A percentile compares a stretch with the other conserved stretches of the same genome.
Evolutionary conservation across 2,113 vertebrate genomes (phyloP).

Genomic region (Periophthalmus modestus): DNA sequence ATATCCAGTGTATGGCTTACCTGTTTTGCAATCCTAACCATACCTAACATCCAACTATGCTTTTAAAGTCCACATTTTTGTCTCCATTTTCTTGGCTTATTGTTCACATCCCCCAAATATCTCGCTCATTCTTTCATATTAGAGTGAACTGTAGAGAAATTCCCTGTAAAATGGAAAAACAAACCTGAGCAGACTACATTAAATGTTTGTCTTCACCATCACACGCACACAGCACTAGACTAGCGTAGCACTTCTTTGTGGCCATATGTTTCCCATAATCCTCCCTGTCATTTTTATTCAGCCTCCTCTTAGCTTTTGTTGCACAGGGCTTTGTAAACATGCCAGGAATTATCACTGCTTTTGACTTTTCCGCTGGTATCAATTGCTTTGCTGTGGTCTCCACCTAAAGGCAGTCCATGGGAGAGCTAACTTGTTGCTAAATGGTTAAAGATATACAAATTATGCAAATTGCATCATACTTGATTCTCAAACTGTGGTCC

Average conservation of each 20-base stretch:
- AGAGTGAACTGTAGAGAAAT: slow-evolving; percentile 16
- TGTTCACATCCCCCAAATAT: slow-evolving; percentile 25
- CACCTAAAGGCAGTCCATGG: slow-evolving; percentile 12
- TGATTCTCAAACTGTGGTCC: neutral
- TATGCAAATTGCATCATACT: slow-evolving; percentile 14
- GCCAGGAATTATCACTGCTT: slow-evolving; percentile 29
- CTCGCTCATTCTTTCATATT: slow-evolving; percentile 10
- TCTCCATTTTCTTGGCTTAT: neutral
- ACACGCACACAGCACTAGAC: slow-evolving; percentile 5
- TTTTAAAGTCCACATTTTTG: slow-evolving; percentile 9
- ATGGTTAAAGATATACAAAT: slow-evolving; percentile 12
- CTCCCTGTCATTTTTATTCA: slow-evolving; percentile 37
- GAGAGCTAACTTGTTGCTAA: slow-evolving; percentile 17
- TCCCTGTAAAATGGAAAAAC: slow-evolving; percentile 6
- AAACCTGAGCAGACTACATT: slow-evolving; percentile 6
- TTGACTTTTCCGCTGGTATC: neutral
- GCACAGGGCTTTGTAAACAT: slow-evolving; percentile 30
- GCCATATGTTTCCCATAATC: slow-evolving; percentile 49
- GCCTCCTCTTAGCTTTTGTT: slow-evolving; percentile 21
- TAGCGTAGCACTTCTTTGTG: slow-evolving; percentile 15
- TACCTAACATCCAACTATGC: no score
- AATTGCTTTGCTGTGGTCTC: slow-evolving; percentile 17
- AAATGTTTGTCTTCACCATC: neutral
- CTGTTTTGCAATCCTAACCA: neutral
- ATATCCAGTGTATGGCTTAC: no score